Evolutionary conservation across 1,140 invertebrate genomes (phyloP), one percentile per base, ranked within the genome.

Genomic region (Aphaenogaster floridana): DNA sequence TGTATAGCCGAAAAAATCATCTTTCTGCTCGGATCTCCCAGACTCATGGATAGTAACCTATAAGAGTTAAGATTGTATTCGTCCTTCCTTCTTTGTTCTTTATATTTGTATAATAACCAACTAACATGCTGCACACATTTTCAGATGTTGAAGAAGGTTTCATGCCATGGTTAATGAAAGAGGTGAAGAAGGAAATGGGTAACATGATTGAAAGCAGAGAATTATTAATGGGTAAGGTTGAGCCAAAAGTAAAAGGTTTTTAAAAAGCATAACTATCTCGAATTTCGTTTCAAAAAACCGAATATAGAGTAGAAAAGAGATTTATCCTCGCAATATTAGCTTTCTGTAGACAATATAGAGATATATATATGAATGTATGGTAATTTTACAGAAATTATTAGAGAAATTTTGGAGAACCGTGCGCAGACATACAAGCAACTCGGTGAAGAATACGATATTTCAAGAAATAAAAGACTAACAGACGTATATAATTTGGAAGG

Each of bases 101-200:
- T 36, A 28, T 36, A 28, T 61, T 59, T 48, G 1, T 4, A 61
- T 3, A 8, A 39, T 79, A 52, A 50, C 42, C 61, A 84, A 48
- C 15, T 28, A 28, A 45, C 39, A 34, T 39, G n/a, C 5, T 3
- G 11, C 17, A 4, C 2, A 45, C 45, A 13, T 28, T 88, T 94
- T n/a, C 92, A 97, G 97, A 97, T 81, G 95, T 97, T 0, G 97
- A 98, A 92, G 97, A 98, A 90, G 97, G 97, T 64, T 97, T 98
- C 94, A 97, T 98, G 96, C 98, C 98, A n/a, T 99, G 98, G 98
- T 95, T 99, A 86, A 97, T 98, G 94, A 96, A 97, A 17, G 97
- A 98, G 94, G 98, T 99, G 17, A 97, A 97, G 54, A 95, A 96
- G 78, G 97, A 98, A 94, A 96, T 98, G 86, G 97, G 98, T 61